Evolutionary conservation across 2,797 vertebrate species (phyloP).

Genomic region (Chloroceryle amazona): DNA sequence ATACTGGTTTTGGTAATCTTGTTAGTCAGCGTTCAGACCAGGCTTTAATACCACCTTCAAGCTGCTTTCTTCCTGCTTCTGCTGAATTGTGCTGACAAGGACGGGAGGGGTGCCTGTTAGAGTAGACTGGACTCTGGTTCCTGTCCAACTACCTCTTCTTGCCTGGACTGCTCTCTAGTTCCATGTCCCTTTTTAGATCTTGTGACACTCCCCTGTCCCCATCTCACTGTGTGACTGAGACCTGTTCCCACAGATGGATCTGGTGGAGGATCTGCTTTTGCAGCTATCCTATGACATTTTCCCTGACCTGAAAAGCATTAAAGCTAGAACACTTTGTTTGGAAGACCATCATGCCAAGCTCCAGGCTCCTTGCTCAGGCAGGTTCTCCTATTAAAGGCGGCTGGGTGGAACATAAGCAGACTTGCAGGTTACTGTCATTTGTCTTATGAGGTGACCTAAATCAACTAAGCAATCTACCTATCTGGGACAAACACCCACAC

Average conservation of each 20-base stretch:
- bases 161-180: neutral
- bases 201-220: neutral
- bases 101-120: neutral
- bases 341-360: neutral
- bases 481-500: conserved; percentile 40
- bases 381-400: neutral
- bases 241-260: neutral
- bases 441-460: conserved; percentile 40
- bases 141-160: neutral
- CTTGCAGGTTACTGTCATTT: neutral
- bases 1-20: neutral
- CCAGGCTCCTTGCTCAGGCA: neutral
- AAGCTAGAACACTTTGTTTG: neutral
- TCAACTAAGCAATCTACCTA: neutral
- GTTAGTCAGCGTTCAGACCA: neutral
- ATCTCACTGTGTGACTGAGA: rapidly evolving
- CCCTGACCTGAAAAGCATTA: neutral
- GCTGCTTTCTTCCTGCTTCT: neutral
- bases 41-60: neutral
- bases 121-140: neutral
- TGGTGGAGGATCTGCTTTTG: neutral
- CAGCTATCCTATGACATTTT: neutral
- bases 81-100: neutral
- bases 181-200: neutral
- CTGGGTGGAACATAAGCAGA: conserved; percentile 38